These are phyloP conservation scores for Petroica traversi DNA, from an alignment of 2,113 vertebrate species.

Conservation along the genomic window DNA sequence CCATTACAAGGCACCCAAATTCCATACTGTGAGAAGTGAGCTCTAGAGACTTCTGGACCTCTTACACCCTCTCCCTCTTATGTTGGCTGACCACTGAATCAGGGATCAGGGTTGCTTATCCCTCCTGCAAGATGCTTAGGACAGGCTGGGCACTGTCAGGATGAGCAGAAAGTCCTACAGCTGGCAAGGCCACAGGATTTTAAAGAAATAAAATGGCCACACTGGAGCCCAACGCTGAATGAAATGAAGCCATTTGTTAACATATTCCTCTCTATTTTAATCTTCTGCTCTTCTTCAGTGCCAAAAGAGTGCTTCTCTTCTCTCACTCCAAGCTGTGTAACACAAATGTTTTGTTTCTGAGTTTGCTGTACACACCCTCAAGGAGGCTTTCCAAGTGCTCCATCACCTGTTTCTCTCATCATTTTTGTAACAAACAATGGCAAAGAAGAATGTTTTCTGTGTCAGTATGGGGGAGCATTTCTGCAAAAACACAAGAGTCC, in stretches of 20 bases:
- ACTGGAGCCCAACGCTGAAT: background rate
- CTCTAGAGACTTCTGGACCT: background rate
- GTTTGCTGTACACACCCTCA: background rate
- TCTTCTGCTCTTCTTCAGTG: background rate
- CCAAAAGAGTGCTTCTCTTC: background rate
- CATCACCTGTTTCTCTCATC: background rate
- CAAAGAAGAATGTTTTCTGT: background rate
- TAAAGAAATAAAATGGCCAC: too few species aligned
- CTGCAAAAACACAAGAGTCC: background rate
- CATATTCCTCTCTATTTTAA: background rate
- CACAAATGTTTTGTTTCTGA: background rate
- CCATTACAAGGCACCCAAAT: background rate
- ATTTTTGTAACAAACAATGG: background rate
- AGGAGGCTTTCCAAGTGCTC: background rate
- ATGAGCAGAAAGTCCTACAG: background rate
- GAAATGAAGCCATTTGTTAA: background rate
- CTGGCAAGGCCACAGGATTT: background rate
- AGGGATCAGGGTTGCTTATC: background rate
- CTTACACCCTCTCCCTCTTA: background rate
- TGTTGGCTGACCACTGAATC: rapidly evolving
- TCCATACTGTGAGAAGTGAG: background rate
- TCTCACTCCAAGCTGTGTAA: background rate
- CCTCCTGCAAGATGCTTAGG: background rate
- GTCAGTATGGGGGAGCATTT: background rate
- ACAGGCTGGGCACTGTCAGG: background rate